phyloP scores from a whole-genome alignment of 2,113 vertebrate species.

The Myiagra hebetior region DNA sequence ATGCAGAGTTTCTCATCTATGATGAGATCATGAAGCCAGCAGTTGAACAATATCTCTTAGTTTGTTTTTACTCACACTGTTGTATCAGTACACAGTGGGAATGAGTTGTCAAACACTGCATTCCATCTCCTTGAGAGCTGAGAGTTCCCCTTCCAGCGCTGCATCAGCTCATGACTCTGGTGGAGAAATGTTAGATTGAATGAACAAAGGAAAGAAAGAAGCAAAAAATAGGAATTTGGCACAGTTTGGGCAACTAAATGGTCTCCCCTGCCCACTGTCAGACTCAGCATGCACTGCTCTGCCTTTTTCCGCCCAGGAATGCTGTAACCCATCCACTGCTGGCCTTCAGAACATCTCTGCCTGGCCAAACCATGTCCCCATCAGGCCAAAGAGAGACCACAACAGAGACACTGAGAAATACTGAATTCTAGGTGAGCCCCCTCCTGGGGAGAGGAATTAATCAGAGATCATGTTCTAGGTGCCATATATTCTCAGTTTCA shows the following conservation, averaged over 20 bases:
- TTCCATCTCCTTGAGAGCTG: background rate
- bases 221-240: background rate
- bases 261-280: background rate
- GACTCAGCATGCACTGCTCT: background rate
- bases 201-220: background rate
- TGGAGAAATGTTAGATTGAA: background rate
- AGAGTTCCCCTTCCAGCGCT: background rate
- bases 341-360: background rate
- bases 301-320: background rate
- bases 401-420: background rate
- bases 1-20: background rate
- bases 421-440: background rate
- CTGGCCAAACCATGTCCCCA: accelerated
- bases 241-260: background rate
- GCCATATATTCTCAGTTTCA: background rate
- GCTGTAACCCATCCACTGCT: background rate
- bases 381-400: background rate
- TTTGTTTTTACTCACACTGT: background rate
- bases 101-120: background rate
- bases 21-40: background rate
- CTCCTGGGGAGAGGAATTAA: background rate
- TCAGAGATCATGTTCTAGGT: background rate
- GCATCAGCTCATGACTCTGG: background rate
- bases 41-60: background rate
- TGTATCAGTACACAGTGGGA: background rate